Evolutionary conservation across 1,140 invertebrate genomes (phyloP), one percentile per base, ranked within the genome.

Genomic region (Teleogryllus occipitalis): DNA sequence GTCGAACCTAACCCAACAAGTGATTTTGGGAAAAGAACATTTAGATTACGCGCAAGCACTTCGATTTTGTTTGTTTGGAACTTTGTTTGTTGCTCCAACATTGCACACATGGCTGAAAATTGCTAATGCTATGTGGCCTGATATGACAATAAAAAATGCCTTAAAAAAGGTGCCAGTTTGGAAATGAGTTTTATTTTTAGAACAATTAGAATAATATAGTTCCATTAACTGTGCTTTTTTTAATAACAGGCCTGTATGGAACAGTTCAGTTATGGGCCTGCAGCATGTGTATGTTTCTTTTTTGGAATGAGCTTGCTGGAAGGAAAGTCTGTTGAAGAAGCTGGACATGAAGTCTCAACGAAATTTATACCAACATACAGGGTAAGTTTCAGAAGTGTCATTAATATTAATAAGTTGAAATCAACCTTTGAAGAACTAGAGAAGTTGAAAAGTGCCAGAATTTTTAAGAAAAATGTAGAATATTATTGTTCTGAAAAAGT

Each of bases 301-400:
- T 92, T 94, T 87, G 90, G 91, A 49, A 95, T 96, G 90, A 94
- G 90, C 84, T 83, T 95, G 48, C 84, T 96, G 77, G 93, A 96
- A 88, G 87, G 90, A 22, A 93, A 93, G 86, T 89, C 89, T 47
- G 82, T 93, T 49, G 82, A 90, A 79, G 89, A 92, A 83, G 92
- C 92, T 76, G 83, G 89, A 75, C 86, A 90, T 47, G 93, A 95
- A 89, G 90, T 94, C 2, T 89, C 90, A 85, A 87, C 88, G 78
- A 96, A 96, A 87, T 94, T 95, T 82, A 87, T 89, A 83, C 93
- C 94, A 49, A 94, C 94, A 12, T 96, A 93, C 82, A 93, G 94
- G 88, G 94, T 95, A 46, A 49, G 27, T 72, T 73, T 39, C 27
- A 2, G 27, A 39, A 39, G 27, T 39, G 27, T 39, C 27, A 39